These are phyloP conservation scores for Spheniscus humboldti DNA, from an alignment of 2,797 vertebrate genomes.

Conservation along the genomic window DNA sequence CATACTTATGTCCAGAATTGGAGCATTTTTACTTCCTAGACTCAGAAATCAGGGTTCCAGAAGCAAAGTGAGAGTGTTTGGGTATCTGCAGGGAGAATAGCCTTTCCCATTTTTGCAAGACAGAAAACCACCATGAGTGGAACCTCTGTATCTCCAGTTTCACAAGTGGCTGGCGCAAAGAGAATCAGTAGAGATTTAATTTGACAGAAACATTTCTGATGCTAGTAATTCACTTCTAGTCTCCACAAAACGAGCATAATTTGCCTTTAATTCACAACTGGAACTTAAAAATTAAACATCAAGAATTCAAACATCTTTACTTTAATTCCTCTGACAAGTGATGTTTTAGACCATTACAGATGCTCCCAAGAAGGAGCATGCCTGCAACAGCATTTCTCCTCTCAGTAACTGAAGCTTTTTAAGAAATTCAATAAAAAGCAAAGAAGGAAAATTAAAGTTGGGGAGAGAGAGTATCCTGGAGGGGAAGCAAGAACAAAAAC, in stretches of 20 bases:
- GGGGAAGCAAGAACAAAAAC: slow-evolving; percentile 63
- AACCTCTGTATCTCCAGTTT: background rate
- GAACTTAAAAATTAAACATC: background rate
- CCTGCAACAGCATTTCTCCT: background rate
- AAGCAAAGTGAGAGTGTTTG: background rate
- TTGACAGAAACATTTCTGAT: background rate
- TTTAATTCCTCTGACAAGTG: background rate
- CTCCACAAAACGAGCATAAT: background rate
- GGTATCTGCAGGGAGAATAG: background rate
- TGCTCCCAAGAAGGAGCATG: background rate
- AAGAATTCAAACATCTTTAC: background rate
- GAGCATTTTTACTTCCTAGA: background rate
- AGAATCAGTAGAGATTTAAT: background rate
- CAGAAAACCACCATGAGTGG: background rate
- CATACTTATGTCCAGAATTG: background rate
- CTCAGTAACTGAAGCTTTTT: background rate
- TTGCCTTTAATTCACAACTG: background rate
- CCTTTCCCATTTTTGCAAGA: background rate
- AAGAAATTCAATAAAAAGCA: slow-evolving; percentile 8
- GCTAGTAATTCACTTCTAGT: background rate
- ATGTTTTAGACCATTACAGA: background rate
- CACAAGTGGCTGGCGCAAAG: background rate
- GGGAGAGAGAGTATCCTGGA: slow-evolving; percentile 7
- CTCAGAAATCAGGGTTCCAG: background rate
- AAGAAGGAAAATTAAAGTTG: slow-evolving; percentile 50